Conservation (phyloP, 2,797 vertebrate species). For the Decapterus maruadsi region DNA sequence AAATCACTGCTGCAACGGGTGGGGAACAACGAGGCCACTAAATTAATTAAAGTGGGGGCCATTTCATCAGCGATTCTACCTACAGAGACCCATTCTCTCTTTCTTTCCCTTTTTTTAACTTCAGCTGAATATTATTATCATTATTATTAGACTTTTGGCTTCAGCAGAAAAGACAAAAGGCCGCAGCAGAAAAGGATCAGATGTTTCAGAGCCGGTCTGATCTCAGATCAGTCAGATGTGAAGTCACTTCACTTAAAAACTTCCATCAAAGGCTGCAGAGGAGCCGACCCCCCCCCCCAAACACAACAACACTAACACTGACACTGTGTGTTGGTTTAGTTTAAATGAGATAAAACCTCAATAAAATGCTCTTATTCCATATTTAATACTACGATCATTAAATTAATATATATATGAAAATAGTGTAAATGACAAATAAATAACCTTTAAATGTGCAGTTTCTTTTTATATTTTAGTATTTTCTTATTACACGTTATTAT, state of each 20-base stretch:
- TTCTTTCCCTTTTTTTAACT: slow-evolving; percentile 14
- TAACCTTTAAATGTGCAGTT: neutral
- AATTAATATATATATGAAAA: too few relatives aligned
- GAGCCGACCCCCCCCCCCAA: neutral
- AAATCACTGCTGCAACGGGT: slow-evolving; percentile 84
- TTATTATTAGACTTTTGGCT: slow-evolving; percentile 63
- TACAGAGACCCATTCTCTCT: slow-evolving; percentile 64
- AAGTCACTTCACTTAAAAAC: slow-evolving; percentile 39
- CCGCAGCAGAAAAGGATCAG: slow-evolving; percentile 57
- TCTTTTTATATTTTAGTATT: too few relatives aligned
- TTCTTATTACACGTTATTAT: too few relatives aligned
- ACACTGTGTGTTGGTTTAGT: too few relatives aligned
- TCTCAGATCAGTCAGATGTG: slow-evolving; percentile 49
- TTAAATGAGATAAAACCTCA: too few relatives aligned
- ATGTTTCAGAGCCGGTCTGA: slow-evolving; percentile 44
- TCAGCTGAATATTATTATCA: slow-evolving; percentile 68
- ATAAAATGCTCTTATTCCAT: neutral
- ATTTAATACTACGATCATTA: too few relatives aligned
- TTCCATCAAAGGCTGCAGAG: neutral
- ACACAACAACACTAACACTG: too few relatives aligned
- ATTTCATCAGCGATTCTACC: slow-evolving; percentile 78
- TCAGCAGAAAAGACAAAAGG: slow-evolving; percentile 67
- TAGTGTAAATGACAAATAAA: neutral
- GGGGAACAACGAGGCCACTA: slow-evolving; percentile 77
- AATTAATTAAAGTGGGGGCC: slow-evolving; percentile 81